Conservation (phyloP, 2,888 invertebrate species). For the Nezara viridula region DNA sequence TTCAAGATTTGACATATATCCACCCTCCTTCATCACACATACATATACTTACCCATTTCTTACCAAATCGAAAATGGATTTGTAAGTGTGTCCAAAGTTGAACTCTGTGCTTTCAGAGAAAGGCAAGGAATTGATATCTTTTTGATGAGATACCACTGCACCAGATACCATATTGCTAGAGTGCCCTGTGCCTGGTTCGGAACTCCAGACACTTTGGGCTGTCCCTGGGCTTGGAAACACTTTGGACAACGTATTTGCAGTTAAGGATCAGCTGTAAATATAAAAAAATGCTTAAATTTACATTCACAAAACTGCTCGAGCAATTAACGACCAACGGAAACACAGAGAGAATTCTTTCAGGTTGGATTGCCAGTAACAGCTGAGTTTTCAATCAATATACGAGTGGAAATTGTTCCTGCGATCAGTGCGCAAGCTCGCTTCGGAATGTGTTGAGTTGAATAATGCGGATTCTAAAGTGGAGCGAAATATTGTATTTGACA, state of each 20-base stretch:
- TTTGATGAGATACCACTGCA: constrained; percentile 71
- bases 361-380: not conserved
- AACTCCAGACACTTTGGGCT: constrained; percentile 90
- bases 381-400: constrained; percentile 34
- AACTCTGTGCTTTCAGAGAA: constrained; percentile 70
- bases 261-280: constrained; percentile 33
- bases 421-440: constrained; percentile 24
- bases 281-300: constrained; percentile 25
- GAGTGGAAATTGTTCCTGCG: not conserved
- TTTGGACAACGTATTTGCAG: constrained; percentile 68
- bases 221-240: constrained; percentile 86
- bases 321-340: not conserved
- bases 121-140: constrained; percentile 70
- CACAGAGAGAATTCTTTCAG: not conserved
- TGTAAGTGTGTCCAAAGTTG: constrained; percentile 71
- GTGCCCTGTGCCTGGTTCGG: constrained; percentile 76
- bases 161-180: constrained; percentile 85
- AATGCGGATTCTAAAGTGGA: not conserved
- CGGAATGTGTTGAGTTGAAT: not conserved
- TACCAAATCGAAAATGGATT: constrained; percentile 87
- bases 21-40: not conserved
- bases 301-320: constrained; percentile 4
- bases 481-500: not conserved
- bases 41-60: constrained; percentile 80
- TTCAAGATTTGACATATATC: not conserved